These are phyloP conservation scores for Tupaia tana DNA, from an alignment of 2,113 vertebrate genomes.

Conservation along the genomic window DNA sequence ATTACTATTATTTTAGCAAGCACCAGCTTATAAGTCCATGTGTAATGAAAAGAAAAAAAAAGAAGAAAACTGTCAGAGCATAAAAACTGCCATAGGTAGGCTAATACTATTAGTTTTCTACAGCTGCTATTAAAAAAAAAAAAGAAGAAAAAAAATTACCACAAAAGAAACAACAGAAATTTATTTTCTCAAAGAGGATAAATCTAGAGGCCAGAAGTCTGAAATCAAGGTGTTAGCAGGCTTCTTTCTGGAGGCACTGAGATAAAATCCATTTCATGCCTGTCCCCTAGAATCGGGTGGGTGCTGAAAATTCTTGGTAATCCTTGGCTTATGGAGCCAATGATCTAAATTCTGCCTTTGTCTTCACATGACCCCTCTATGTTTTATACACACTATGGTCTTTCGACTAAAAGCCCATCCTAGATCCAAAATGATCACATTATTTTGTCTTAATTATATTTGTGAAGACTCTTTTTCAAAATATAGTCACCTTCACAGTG, in stretches of 20 bases:
- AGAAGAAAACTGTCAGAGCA: background rate
- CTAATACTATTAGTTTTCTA: background rate
- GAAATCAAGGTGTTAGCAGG: background rate
- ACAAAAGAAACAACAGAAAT: background rate
- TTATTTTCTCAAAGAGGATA: background rate
- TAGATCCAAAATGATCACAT: background rate
- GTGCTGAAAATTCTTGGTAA: background rate
- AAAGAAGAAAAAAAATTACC: background rate
- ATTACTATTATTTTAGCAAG: background rate
- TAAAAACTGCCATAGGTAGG: background rate
- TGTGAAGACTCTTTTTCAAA: background rate
- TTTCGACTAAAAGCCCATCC: background rate
- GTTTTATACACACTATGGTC: background rate
- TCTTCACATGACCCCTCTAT: background rate
- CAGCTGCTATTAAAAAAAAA: background rate
- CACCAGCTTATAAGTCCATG: background rate
- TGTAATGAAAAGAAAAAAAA: background rate
- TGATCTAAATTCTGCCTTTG: background rate
- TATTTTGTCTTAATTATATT: background rate
- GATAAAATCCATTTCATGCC: rapidly evolving
- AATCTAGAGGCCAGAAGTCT: background rate
- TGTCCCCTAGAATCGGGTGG: background rate
- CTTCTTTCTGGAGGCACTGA: background rate
- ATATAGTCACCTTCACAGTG: background rate
- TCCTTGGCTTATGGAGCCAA: rapidly evolving